Percentiles rank a stretch among this genome's conserved stretches.
Conservation (phyloP, 2,888 invertebrate genomes). For the Micropterix aruncella region DNA sequence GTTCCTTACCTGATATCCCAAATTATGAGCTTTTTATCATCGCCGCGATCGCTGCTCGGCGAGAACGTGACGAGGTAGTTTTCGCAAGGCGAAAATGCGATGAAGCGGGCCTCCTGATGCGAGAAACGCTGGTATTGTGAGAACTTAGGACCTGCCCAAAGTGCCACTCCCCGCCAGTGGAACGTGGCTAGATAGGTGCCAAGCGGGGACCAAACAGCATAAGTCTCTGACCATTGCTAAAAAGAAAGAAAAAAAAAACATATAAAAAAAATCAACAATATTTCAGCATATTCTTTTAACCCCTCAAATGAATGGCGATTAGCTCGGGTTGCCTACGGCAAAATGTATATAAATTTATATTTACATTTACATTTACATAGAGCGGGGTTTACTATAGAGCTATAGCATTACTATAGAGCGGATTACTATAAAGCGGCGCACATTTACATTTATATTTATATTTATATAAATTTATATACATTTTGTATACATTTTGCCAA, state of each 20-base stretch:
- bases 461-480: too few relatives aligned
- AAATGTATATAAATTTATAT: too few relatives aligned
- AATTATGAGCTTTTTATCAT: constrained; percentile 77
- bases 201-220: constrained; percentile 94
- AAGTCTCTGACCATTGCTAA: constrained; percentile 91
- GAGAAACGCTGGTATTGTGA: constrained; percentile 83
- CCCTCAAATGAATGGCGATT: too few relatives aligned
- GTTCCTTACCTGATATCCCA: constrained; percentile 77
- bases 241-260: constrained; percentile 9
- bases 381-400: too few relatives aligned
- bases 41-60: constrained; percentile 56
- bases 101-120: constrained; percentile 82
- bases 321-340: too few relatives aligned
- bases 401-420: too few relatives aligned
- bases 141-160: constrained; percentile 96
- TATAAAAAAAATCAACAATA: too few relatives aligned
- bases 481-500: too few relatives aligned
- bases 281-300: too few relatives aligned
- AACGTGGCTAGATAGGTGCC: constrained; percentile 95
- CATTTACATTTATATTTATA: too few relatives aligned
- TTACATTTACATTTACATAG: too few relatives aligned
- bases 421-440: too few relatives aligned
- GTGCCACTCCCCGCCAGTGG: constrained; percentile 87
- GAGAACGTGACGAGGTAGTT: constrained; percentile 93
- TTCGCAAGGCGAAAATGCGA: constrained; percentile 97